Percentiles rank a stretch among this genome's conserved stretches.
phyloP scores from a whole-genome alignment of 2,888 invertebrate genomes.

The Macrophya alboannulata region DNA sequence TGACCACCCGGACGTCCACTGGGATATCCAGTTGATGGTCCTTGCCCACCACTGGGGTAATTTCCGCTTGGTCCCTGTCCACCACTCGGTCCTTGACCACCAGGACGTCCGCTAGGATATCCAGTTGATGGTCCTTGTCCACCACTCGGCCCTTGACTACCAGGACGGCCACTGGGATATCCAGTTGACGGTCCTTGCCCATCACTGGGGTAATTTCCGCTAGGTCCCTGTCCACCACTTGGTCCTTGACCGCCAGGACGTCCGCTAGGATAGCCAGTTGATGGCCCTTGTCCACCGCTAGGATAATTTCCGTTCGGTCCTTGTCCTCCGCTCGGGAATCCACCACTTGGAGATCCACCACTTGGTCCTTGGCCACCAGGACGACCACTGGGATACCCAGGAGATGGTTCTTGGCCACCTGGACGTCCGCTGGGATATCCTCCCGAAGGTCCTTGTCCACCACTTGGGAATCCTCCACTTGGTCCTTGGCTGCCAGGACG shows the following conservation, averaged over 20 bases:
- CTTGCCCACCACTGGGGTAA: slow-evolving; percentile 59
- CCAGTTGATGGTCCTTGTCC: slow-evolving; percentile 59
- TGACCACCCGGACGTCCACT: slow-evolving; percentile 40
- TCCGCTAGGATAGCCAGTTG: slow-evolving; percentile 68
- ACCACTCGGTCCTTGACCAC: slow-evolving; percentile 61
- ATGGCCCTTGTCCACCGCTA: slow-evolving; percentile 59
- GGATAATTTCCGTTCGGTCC: slow-evolving; percentile 56
- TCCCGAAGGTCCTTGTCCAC: slow-evolving; percentile 67
- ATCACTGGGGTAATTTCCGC: too few relatives aligned
- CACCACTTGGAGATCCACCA: slow-evolving; percentile 65
- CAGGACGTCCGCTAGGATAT: slow-evolving; percentile 58
- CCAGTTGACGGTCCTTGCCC: slow-evolving; percentile 64
- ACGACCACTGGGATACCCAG: slow-evolving; percentile 55
- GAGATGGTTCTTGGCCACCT: slow-evolving; percentile 60
- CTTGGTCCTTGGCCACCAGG: slow-evolving; percentile 62
- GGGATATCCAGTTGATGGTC: slow-evolving; percentile 61
- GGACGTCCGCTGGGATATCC: slow-evolving; percentile 62
- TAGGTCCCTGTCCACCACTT: slow-evolving; percentile 60
- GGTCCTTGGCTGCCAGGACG: slow-evolving; percentile 63
- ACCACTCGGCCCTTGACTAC: slow-evolving; percentile 58
- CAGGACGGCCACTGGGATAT: slow-evolving; percentile 68
- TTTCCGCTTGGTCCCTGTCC: slow-evolving; percentile 58
- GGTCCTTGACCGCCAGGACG: slow-evolving; percentile 64
- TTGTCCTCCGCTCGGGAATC: slow-evolving; percentile 58
- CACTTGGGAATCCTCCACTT: slow-evolving; percentile 65